Conservation (phyloP, 2,113 vertebrate species). For the Anguilla japonica region DNA sequence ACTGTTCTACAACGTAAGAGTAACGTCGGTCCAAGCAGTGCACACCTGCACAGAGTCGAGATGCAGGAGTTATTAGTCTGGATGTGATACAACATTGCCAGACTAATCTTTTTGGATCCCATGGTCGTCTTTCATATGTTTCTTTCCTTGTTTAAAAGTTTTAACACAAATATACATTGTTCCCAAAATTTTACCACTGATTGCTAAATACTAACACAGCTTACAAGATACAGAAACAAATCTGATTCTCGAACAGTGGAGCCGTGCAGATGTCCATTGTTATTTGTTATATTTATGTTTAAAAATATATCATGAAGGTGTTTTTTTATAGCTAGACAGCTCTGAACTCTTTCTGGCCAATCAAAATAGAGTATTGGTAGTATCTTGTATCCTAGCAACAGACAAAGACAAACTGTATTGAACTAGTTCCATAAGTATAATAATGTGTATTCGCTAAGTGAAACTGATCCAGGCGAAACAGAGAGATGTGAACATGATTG, state of each 20-base stretch:
- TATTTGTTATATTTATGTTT: background rate
- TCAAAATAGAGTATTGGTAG: background rate
- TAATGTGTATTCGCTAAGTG: background rate
- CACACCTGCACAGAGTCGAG: constrained; percentile 67
- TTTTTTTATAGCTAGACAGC: background rate
- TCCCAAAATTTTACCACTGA: background rate
- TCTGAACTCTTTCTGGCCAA: background rate
- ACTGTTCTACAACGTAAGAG: constrained; percentile 83
- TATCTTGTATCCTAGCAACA: background rate
- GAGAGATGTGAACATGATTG: background rate
- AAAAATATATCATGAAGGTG: background rate
- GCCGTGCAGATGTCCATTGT: background rate
- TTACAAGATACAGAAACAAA: no score
- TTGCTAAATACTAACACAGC: background rate
- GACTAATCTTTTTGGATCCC: no score
- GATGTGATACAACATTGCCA: background rate
- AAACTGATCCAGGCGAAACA: background rate
- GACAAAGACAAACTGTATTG: no score
- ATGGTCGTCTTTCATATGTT: background rate
- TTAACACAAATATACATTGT: background rate
- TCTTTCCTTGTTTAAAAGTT: background rate
- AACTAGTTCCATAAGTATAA: background rate
- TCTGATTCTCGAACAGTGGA: background rate
- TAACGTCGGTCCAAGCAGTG: constrained; percentile 78
- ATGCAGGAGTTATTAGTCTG: constrained; percentile 1